Evolutionary conservation across 2,797 vertebrate species (phyloP), one percentile per base, ranked within the genome.

Genomic region (Nyctalus aviator): DNA sequence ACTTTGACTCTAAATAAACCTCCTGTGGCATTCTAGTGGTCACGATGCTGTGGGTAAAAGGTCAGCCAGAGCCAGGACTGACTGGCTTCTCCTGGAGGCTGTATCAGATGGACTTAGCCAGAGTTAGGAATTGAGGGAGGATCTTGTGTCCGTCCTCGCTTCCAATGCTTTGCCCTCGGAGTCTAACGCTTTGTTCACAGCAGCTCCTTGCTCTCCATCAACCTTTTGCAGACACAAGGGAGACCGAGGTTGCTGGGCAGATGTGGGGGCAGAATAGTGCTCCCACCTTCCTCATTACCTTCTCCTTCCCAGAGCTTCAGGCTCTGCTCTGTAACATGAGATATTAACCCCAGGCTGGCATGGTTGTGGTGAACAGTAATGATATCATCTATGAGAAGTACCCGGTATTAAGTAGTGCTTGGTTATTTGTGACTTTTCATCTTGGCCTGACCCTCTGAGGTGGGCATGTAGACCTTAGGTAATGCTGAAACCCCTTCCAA

Each of bases 191-290:
- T 46, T 53, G 69, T 71, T 83, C 8, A 1, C 20, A 21, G 41
- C 11, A 27, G 6, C 46, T 73, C 7, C 27, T 84, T 50, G 41
- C 25, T 91, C 68, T 66, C 78, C 11, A 21, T 18, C 12, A 37
- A 64, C 79, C 44, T 55, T 35, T 48, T 71, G 32, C 46, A n/a
- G 59, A 71, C 14, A 21, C 17, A 18, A 53, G 75, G 50, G 10
- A 41, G 72, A 27, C 20, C 5, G 5, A 53, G 32, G 46, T 18
- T 48, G 46, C 48, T 72, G 66, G 53, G 53, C 2, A 6, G 8
- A 25, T 32, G 8, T 7, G 11, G 25, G 25, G 32, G 11, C 18
- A 0, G 5, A 44, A 12, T 5, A 66, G 32, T 1, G 2, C 21
- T 30, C 32, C 41, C 13, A 17, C 18, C 23, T 23, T 46, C 13